These are phyloP conservation scores for Nibea albiflora DNA, from an alignment of 2,113 vertebrate genomes.

Conservation along the genomic window DNA sequence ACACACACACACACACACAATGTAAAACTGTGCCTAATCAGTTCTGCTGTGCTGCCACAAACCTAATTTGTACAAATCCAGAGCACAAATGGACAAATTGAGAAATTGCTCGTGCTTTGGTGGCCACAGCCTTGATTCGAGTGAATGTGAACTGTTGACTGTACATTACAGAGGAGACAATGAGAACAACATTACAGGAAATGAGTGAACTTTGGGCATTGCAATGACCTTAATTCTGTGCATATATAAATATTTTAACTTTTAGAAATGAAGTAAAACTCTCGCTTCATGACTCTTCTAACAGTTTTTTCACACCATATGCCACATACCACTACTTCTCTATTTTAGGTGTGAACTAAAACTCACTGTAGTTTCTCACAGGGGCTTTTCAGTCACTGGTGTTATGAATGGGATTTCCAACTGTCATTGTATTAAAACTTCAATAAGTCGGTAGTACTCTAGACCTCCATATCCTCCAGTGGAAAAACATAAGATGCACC, in stretches of 20 bases:
- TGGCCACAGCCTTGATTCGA: slow-evolving; percentile 12
- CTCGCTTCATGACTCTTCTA: neutral
- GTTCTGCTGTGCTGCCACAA: slow-evolving; percentile 73
- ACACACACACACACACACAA: slow-evolving; percentile 67
- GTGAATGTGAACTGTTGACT: slow-evolving; percentile 25
- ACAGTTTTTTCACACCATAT: neutral
- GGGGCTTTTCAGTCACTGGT: slow-evolving; percentile 16
- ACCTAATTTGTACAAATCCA: slow-evolving; percentile 62
- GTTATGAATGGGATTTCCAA: slow-evolving; percentile 27
- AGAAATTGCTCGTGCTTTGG: slow-evolving; percentile 55
- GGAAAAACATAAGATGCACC: neutral
- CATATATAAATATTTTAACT: neutral
- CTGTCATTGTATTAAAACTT: slow-evolving; percentile 44
- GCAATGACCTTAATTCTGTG: neutral
- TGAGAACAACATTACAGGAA: neutral
- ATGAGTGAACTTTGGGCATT: neutral
- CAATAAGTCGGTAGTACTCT: slow-evolving; percentile 9
- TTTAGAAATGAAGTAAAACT: slow-evolving; percentile 4
- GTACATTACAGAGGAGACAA: slow-evolving; percentile 13
- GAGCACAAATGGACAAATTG: slow-evolving; percentile 45
- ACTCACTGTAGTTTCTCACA: neutral
- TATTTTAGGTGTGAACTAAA: slow-evolving; percentile 23
- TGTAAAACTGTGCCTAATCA: slow-evolving; percentile 85
- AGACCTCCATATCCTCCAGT: slow-evolving; percentile 8
- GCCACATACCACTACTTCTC: neutral